These are phyloP conservation scores for Leptopilina syphax DNA, from an alignment of 2,888 invertebrate species.

Conservation along the genomic window DNA sequence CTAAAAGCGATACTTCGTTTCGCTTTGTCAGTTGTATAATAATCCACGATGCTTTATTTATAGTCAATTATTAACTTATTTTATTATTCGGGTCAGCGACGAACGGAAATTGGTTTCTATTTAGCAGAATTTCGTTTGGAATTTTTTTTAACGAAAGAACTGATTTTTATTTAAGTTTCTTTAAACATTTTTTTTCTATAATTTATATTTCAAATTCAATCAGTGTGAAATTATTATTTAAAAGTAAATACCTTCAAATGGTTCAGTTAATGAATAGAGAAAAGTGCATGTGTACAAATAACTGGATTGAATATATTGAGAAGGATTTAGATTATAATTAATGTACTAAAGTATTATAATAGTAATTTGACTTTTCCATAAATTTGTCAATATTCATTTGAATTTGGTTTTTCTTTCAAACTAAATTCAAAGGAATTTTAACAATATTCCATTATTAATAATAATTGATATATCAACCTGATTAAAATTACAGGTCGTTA, in stretches of 20 bases:
- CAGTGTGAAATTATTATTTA: background rate
- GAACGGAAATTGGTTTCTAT: background rate
- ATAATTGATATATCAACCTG: background rate
- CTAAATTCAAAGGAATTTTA: background rate
- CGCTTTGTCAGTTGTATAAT: conserved; percentile 48
- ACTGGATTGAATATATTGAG: background rate
- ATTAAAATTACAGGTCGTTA: background rate
- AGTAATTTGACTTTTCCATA: conserved; percentile 25
- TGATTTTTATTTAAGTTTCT: background rate
- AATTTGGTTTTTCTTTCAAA: conserved; percentile 36
- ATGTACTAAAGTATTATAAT: conserved; percentile 11
- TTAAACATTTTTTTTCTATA: background rate
- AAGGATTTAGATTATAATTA: conserved; percentile 12
- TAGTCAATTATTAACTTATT: conserved; percentile 36
- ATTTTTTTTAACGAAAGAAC: background rate
- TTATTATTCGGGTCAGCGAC: conserved; percentile 21
- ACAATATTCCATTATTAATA: conserved; percentile 4
- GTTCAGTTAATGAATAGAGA: conserved; percentile 4
- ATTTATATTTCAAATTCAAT: background rate
- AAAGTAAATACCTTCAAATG: background rate
- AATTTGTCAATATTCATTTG: conserved; percentile 45
- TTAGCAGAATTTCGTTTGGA: background rate
- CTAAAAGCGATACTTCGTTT: conserved; percentile 64
- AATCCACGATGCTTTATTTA: conserved; percentile 12
- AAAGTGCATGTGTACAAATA: conserved; percentile 36